These are phyloP conservation scores for Drosophila biarmipes DNA, from an alignment of 1,140 invertebrate species.

Conservation along the genomic window DNA sequence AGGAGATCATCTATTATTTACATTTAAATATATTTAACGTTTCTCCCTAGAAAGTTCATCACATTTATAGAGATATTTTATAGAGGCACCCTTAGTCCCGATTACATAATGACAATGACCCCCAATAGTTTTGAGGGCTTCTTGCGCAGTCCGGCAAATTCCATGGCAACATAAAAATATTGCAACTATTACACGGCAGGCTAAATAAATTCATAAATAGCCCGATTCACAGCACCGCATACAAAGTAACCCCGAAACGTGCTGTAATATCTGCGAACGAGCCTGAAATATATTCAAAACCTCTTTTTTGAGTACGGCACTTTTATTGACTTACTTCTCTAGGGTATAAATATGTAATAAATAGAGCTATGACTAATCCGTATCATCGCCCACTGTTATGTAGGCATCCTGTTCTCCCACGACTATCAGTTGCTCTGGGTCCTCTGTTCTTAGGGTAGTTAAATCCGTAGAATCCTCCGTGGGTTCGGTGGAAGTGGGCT, in stretches of 20 bases:
- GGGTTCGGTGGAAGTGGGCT: conserved; percentile 11
- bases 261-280: conserved; percentile 33
- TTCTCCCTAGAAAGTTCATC: too few relatives aligned
- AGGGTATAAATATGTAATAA: conserved; percentile 30
- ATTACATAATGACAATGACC: conserved; percentile 46
- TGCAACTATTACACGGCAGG: conserved; percentile 58
- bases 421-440: conserved; percentile 19
- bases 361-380: conserved; percentile 18
- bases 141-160: conserved; percentile 41
- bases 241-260: conserved; percentile 55
- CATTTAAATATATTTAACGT: too few relatives aligned
- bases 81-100: background rate
- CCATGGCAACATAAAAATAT: conserved; percentile 59
- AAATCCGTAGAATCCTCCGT: background rate
- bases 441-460: conserved; percentile 12
- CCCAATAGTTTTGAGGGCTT: conserved; percentile 11
- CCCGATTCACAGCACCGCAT: conserved; percentile 37
- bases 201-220: conserved; percentile 55
- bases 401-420: conserved; percentile 45
- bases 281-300: background rate
- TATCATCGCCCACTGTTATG: conserved; percentile 51
- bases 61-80: background rate
- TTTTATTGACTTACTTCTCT: conserved; percentile 45
- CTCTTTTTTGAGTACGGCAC: background rate
- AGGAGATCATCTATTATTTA: too few relatives aligned